A percentile compares a stretch with the other conserved stretches of the same genome.
Conservation (phyloP, 2,113 vertebrate genomes). For the Uria aalge region DNA sequence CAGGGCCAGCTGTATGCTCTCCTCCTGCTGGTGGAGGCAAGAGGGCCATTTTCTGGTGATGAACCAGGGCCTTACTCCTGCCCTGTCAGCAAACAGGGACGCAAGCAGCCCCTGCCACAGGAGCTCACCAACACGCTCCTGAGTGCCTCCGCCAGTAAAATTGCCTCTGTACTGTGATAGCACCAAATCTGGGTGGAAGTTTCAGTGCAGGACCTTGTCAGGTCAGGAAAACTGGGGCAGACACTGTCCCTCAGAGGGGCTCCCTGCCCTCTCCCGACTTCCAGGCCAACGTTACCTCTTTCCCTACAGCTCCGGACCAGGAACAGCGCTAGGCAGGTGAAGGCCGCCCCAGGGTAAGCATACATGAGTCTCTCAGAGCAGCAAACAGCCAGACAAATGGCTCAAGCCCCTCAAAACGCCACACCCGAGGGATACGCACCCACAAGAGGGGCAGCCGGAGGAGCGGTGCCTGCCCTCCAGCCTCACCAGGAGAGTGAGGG, state of each 20-base stretch:
- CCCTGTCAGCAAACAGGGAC: not conserved
- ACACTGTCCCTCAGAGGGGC: not conserved
- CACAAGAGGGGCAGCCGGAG: no score
- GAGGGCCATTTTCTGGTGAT: not conserved
- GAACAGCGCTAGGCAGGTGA: rapidly evolving
- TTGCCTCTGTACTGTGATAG: rapidly evolving
- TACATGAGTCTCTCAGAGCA: rapidly evolving
- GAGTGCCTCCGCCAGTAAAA: not conserved
- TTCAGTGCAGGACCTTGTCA: not conserved
- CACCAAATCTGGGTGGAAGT: not conserved
- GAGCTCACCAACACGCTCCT: not conserved
- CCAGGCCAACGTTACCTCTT: not conserved
- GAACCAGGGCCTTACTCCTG: not conserved
- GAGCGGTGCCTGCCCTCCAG: rapidly evolving
- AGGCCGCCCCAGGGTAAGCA: not conserved
- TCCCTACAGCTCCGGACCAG: not conserved
- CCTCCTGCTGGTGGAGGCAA: not conserved
- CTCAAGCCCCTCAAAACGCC: not conserved
- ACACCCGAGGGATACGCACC: rapidly evolving
- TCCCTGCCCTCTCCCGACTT: not conserved
- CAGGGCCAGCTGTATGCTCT: not conserved
- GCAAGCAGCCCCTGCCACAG: not conserved
- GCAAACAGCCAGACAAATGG: rapidly evolving
- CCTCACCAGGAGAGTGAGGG: rapidly evolving
- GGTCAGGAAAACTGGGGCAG: not conserved